Evolutionary conservation across 1,140 invertebrate species (phyloP).

Genomic region (Orussus abietinus): DNA sequence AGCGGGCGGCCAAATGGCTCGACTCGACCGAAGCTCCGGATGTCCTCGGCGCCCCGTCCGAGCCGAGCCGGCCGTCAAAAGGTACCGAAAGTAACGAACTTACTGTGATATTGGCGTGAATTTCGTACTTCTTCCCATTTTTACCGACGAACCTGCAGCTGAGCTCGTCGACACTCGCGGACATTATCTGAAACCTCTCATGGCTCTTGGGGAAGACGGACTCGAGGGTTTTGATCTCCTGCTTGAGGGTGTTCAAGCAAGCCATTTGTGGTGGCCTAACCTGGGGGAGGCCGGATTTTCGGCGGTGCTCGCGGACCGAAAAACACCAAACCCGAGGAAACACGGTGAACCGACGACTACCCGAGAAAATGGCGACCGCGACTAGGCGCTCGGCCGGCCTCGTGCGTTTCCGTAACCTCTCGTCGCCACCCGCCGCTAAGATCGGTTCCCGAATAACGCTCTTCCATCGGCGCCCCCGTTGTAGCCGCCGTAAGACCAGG

Average conservation of each 20-base stretch:
- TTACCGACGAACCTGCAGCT: constrained; percentile 93
- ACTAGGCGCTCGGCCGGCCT: constrained; percentile 25
- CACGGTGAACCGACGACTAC: constrained; percentile 33
- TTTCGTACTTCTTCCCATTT: constrained; percentile 92
- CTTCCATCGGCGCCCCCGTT: no score
- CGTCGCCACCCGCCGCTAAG: background rate
- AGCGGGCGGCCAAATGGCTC: no score
- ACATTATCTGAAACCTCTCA: constrained; percentile 94
- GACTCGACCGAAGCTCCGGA: no score
- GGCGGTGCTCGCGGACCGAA: constrained; percentile 8
- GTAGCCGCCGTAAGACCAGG: no score
- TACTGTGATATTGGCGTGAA: constrained; percentile 97
- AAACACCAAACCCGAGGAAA: constrained; percentile 25
- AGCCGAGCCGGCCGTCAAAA: no score
- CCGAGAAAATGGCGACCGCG: constrained; percentile 41
- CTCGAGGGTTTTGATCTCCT: constrained; percentile 96
- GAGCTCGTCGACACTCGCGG: constrained; percentile 96
- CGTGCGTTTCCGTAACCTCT: constrained; percentile 21
- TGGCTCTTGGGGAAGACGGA: constrained; percentile 91
- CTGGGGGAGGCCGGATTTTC: constrained; percentile 23
- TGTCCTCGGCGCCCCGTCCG: no score
- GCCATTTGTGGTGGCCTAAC: constrained; percentile 92
- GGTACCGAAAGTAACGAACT: constrained; percentile 53
- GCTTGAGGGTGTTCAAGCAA: constrained; percentile 95
- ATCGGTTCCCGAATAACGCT: background rate